Base-by-base conservation (phyloP, 2,113 vertebrate genomes). In the Cyanocitta stelleri region DNA sequence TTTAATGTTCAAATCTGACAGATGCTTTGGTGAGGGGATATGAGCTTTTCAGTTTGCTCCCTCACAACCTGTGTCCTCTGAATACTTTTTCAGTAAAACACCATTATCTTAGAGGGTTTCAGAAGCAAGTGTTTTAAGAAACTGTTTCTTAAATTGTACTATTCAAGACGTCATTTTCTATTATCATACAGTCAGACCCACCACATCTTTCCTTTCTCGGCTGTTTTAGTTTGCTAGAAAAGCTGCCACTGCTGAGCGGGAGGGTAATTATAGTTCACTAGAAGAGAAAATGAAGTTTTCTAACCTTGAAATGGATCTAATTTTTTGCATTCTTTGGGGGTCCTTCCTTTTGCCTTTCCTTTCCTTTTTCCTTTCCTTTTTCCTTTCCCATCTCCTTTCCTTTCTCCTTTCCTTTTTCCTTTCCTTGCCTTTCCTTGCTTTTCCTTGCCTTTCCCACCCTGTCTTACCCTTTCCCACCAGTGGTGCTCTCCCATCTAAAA, bases 1-100 rank as follows among this genome's bases (percentile, higher is more conserved):
- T 78, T 81, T 85, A 91, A 39, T 51, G 55, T 79, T 91, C 87
- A 94, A 91, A 49, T 88, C 59, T 89, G 51, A 95, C 75, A 43
- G 7, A 81, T 27, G 26, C 14, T 96, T 94, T 54, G 44, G 24
- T 85, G 58, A 83, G 16, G 13, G 15, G 10, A 39, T 76, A 86
- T 71, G 35, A 41, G 2, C 18, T 89, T 93, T 93, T 89, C 5
- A 1, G 16, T 77, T 90, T 68, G 11, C 46, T 54, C 26, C n/a
- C 48, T 73, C 71, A 76, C 51, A 94, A 52, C 24, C 6, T 3
- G 9, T 92, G 52, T 90, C 81, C 43, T 89, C 27, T 1, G 2
- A 61, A 58, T 56, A 39, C 14, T 27, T 88, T 93, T 96, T 61
- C 55, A 63, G 43, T 81, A 87, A 62, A 66, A 93, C 68, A 89